Base-by-base conservation (phyloP, 2,888 invertebrate species). In the Hedychridium roseum region DNA sequence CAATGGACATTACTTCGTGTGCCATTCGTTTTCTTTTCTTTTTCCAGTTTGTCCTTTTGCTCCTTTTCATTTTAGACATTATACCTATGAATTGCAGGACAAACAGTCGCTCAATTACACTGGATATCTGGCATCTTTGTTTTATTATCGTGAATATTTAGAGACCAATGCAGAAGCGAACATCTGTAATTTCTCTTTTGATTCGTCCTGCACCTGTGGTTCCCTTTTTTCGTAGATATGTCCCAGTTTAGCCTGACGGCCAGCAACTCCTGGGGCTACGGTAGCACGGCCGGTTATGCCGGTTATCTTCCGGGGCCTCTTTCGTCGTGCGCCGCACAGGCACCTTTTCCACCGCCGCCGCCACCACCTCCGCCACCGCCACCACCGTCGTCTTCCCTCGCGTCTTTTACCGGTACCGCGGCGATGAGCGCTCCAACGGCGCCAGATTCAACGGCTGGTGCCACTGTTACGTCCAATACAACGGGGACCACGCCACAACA, bases 191-290 rank as follows among this genome's bases (percentile, higher is more conserved):
- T 11, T 35, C 20, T 23, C 17, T 11, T n/a, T 45, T n/a, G n/a
- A n/a, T n/a, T n/a, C n/a, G n/a, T n/a, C n/a, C n/a, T n/a, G n/a
- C n/a, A n/a, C n/a, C n/a, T n/a, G n/a, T n/a, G n/a, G n/a, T n/a
- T n/a, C n/a, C n/a, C n/a, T n/a, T n/a, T n/a, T n/a, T 37, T 27
- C 12, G 18, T 81, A 92, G 91, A 92, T 80, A 91, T 92, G 91
- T 87, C 91, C 63, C 91, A 91, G 79, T 92, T 92, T 75, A 90
- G 91, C 32, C 80, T 91, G 74, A 89, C 91, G 78, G 88, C 90
- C 68, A 88, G 90, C 67, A 92, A 93, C 79, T 89, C 91, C 7
- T 93, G 93, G 93, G 92, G 93, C 57, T 92, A 92, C 76, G 88
- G 92, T 30, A 87, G 91, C 34, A 89, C 92, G 18, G 89, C 90